Evolutionary conservation across 2,888 invertebrate genomes (phyloP), one percentile per base, ranked within the genome.

Genomic region (Teleiodes luculella): DNA sequence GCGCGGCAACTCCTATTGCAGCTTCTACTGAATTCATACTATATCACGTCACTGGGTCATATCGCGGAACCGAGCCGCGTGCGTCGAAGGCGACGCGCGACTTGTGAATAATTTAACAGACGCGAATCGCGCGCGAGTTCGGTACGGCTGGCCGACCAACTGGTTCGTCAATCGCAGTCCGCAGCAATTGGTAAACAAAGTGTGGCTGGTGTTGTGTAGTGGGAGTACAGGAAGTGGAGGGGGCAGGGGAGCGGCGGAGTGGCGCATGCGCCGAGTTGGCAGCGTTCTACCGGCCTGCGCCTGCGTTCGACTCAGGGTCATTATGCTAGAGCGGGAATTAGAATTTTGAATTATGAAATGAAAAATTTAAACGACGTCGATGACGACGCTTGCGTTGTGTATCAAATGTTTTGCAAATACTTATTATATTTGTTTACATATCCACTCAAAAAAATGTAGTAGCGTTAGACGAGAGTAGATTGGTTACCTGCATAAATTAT

Each of bases 161-260:
- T 87, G 82, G 76, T 79, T 84, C 80, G 84, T 86, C 84, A 84
- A 81, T 86, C 86, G 86, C 76, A 68, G 78, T 80, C 86, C 86
- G 86, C 76, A 69, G 78, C 81, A 87, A 85, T 87, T 85, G 84
- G 88, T 88, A 86, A 87, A 87, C 86, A 86, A 79, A 84, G 74
- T 83, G 77, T 78, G 83, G 83, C 75, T 57, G 30, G 33, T 53
- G 73, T 71, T 68, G 63, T 62, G 66, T 70, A 72, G 70, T 82
- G 86, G 84, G 28, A 67, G 64, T 58, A 72, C 77, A 75, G 74
- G 78, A 76, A 95, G 96, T 95, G 89, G 97, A 96, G 90, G 95
- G 95, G 69, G 95, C 94, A 60, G 95, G 96, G 91, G 96, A 96
- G 60, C 95, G 96, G 91, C 96, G 96, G n/a, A n/a, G n/a, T 70